phyloP scores from a whole-genome alignment of 2,888 invertebrate species.

The Nomada fabriciana region DNA sequence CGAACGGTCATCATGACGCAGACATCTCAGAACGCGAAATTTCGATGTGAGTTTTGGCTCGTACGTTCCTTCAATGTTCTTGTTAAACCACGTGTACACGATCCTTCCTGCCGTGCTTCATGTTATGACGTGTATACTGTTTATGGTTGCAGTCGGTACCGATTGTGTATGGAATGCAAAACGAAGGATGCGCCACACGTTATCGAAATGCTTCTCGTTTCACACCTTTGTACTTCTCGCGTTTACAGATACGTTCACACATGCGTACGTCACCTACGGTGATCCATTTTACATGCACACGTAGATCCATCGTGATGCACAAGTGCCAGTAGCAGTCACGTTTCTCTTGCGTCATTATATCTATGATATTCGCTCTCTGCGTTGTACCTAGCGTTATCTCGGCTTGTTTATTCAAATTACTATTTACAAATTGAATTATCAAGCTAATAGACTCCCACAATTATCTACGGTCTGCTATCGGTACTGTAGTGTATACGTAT shows the following conservation, averaged over 20 bases:
- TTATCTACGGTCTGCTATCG: not conserved
- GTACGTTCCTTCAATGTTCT: not conserved
- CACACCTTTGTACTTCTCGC: conserved; percentile 29
- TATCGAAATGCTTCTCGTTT: not conserved
- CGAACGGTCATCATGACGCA: conserved; percentile 70
- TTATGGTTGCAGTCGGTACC: conserved; percentile 4
- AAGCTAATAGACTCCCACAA: not conserved
- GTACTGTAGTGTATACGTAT: not conserved
- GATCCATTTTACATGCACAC: conserved; percentile 36
- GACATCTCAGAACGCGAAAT: conserved; percentile 76
- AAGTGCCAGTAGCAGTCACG: conserved; percentile 23
- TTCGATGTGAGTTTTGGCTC: conserved; percentile 76
- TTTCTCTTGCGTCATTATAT: conserved; percentile 43
- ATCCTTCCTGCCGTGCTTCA: not conserved
- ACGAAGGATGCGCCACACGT: not conserved
- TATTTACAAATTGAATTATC: not conserved
- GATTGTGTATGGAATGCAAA: not conserved
- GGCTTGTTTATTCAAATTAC: not conserved
- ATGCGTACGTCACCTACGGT: conserved; percentile 20
- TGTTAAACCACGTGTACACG: conserved; percentile 6
- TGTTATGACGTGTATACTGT: not conserved
- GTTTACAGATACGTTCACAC: not conserved
- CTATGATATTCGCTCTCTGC: conserved; percentile 17
- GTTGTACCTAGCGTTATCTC: conserved; percentile 23
- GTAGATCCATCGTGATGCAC: conserved; percentile 39